Percentiles rank a stretch among this genome's conserved stretches.
Evolutionary conservation across 2,113 vertebrate species (phyloP).

Genomic region (Micronycteris hirsuta): DNA sequence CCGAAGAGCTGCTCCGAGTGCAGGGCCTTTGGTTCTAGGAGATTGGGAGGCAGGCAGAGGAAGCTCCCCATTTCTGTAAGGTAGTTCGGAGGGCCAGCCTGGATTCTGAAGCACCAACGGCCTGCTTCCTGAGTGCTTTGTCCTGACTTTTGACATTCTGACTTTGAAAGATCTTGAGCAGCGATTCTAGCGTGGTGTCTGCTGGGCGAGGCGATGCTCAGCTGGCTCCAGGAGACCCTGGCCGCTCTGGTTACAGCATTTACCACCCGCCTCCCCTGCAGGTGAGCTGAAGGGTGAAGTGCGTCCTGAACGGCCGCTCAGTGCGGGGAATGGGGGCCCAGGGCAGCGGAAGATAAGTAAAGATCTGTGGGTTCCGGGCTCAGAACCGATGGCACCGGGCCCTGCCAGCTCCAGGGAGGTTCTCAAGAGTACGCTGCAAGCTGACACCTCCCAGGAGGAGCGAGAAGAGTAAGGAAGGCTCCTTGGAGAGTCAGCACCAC

Average conservation of each 20-base stretch:
- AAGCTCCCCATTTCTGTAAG: not conserved
- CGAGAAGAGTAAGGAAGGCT: not conserved
- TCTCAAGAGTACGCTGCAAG: not conserved
- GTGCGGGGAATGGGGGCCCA: not conserved
- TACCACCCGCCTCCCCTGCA: no score
- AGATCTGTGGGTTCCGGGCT: not conserved
- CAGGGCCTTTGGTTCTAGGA: not conserved
- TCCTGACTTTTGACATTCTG: constrained; percentile 11
- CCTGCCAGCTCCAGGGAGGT: not conserved
- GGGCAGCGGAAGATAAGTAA: not conserved
- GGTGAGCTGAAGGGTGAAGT: not conserved
- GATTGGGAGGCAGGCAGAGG: not conserved
- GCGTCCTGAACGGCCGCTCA: not conserved
- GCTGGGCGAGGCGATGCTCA: not conserved
- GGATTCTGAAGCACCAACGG: not conserved
- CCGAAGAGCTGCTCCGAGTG: not conserved
- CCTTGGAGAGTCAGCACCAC: not conserved
- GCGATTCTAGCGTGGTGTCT: not conserved
- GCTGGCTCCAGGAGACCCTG: no score
- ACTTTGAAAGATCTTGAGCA: not conserved
- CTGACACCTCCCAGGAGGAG: not conserved
- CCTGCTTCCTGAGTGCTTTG: not conserved
- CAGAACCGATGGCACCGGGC: rapidly evolving
- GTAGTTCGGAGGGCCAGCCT: not conserved
- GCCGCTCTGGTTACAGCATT: not conserved